These are phyloP conservation scores for Campoplex nolae DNA, from an alignment of 2,888 invertebrate species.

Conservation along the genomic window DNA sequence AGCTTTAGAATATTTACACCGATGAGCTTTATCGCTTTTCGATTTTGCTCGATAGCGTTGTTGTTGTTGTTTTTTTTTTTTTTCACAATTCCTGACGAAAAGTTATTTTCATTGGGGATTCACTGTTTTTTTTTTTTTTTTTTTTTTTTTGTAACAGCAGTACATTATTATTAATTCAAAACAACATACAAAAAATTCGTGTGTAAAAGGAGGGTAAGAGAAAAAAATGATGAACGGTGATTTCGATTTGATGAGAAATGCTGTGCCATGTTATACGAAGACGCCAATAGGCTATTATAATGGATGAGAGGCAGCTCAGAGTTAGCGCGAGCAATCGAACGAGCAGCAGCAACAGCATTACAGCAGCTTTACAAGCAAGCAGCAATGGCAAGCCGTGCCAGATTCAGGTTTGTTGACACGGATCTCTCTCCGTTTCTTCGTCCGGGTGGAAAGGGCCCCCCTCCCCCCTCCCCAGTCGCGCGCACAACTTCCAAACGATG, in stretches of 20 bases:
- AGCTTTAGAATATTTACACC: too few species aligned
- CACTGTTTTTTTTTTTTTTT: not conserved
- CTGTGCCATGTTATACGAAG: conserved; percentile 65
- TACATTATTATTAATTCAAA: not conserved
- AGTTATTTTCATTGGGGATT: not conserved
- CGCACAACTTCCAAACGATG: conserved; percentile 26
- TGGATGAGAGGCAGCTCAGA: conserved; percentile 71
- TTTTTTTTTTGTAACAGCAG: not conserved
- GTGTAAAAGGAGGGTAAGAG: not conserved
- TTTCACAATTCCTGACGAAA: not conserved
- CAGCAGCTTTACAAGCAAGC: conserved; percentile 50
- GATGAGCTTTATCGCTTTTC: not conserved
- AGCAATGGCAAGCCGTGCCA: conserved; percentile 73
- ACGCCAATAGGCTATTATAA: conserved; percentile 73
- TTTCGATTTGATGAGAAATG: conserved; percentile 60
- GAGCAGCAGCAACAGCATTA: conserved; percentile 39
- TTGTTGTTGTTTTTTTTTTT: not conserved
- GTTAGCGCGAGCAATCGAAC: conserved; percentile 48
- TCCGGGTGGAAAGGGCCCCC: conserved; percentile 73
- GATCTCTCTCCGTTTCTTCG: conserved; percentile 74
- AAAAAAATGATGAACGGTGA: conserved; percentile 57
- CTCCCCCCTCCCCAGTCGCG: conserved; percentile 36
- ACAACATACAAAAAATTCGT: not conserved
- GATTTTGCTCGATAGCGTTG: not conserved
- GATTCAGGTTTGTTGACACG: conserved; percentile 80